A percentile compares a stretch with the other conserved stretches of the same genome.
Evolutionary conservation across 1,140 invertebrate species (phyloP).

Genomic region (Eumaeus atala): DNA sequence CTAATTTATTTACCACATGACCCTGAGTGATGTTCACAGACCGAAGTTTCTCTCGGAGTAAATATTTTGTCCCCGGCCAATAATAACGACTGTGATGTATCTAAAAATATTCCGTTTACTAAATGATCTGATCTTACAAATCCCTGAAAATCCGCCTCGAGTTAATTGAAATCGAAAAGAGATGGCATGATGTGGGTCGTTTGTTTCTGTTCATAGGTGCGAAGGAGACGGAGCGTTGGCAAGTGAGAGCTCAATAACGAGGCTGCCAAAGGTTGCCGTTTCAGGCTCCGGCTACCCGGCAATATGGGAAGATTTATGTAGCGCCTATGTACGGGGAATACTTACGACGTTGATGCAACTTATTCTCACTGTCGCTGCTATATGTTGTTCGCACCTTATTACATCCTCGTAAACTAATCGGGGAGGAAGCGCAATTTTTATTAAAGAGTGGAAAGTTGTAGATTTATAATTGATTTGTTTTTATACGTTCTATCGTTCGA

Average conservation of each 20-base stretch:
- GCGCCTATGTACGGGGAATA: slow-evolving; percentile 44
- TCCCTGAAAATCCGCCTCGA: slow-evolving; percentile 69
- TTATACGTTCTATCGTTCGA: too few species aligned
- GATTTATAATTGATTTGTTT: too few species aligned
- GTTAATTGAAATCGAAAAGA: slow-evolving; percentile 73
- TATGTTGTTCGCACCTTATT: slow-evolving; percentile 29
- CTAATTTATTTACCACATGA: too few species aligned
- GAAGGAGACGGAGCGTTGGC: slow-evolving; percentile 41
- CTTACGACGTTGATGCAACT: slow-evolving; percentile 47
- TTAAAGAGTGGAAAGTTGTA: not conserved
- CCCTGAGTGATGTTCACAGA: too few species aligned
- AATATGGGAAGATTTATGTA: slow-evolving; percentile 71
- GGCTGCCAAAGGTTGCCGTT: slow-evolving; percentile 61
- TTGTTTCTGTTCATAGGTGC: slow-evolving; percentile 24
- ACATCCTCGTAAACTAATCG: slow-evolving; percentile 16
- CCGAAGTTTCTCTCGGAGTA: too few species aligned
- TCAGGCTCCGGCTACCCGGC: slow-evolving; percentile 41
- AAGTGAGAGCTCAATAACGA: slow-evolving; percentile 76
- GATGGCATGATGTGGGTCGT: slow-evolving; percentile 34
- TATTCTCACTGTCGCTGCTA: slow-evolving; percentile 42
- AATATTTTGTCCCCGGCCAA: too few species aligned
- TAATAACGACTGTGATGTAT: slow-evolving; percentile 14
- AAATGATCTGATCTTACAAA: slow-evolving; percentile 50
- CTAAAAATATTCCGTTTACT: slow-evolving; percentile 36
- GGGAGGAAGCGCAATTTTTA: not conserved